phyloP scores from a whole-genome alignment of 2,113 vertebrate species.

The Elaphurus davidianus region DNA sequence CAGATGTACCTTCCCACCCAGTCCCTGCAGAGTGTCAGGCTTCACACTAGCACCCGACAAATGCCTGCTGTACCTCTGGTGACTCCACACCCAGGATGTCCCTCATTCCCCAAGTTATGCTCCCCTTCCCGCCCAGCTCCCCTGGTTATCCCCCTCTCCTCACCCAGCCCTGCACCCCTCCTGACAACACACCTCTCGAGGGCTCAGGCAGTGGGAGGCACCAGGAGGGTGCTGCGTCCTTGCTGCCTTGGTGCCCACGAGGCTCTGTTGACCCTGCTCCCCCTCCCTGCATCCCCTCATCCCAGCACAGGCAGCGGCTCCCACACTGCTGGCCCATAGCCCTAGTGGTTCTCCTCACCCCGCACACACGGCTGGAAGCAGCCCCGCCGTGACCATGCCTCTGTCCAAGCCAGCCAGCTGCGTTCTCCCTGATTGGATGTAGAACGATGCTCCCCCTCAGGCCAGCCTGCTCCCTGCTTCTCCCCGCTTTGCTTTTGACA shows the following conservation, averaged over 20 bases:
- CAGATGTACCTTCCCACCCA: not conserved
- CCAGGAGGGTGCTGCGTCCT: not conserved
- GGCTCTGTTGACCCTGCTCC: not conserved
- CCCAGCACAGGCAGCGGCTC: not conserved
- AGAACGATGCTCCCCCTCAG: rapidly evolving
- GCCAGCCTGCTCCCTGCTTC: not conserved
- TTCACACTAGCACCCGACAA: not conserved
- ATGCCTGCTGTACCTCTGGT: not conserved
- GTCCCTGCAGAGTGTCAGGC: not conserved
- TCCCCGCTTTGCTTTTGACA: not conserved
- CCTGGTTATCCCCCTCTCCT: not conserved
- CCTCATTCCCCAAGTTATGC: not conserved
- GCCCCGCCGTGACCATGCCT: too few species aligned
- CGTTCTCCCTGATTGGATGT: not conserved
- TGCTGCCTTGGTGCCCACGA: rapidly evolving
- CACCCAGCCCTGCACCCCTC: not conserved
- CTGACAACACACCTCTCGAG: not conserved
- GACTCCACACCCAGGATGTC: not conserved
- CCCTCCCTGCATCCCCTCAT: not conserved
- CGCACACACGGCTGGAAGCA: not conserved
- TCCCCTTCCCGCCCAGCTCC: not conserved
- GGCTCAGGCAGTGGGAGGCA: not conserved
- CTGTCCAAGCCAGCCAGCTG: not conserved
- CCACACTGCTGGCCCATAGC: not conserved
- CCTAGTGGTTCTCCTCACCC: not conserved